Evolutionary conservation across 2,797 vertebrate genomes (phyloP).

Genomic region (Cossypha heuglini): DNA sequence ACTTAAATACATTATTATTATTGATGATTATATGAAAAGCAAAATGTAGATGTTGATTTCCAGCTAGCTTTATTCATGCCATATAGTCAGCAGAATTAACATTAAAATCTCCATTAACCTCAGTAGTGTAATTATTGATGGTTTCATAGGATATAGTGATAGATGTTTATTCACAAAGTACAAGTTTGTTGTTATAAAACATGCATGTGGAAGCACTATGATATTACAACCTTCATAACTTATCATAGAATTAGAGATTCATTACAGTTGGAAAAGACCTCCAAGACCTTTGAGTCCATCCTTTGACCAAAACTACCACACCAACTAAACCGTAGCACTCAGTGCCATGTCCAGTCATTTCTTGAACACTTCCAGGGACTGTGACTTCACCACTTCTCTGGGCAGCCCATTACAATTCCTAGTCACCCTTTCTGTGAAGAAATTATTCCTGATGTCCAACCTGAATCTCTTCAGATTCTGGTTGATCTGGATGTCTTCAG

Average conservation of each 20-base stretch:
- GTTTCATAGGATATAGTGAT: background rate
- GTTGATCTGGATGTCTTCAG: too few species aligned
- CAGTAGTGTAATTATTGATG: background rate
- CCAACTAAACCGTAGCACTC: background rate
- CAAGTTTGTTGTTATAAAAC: background rate
- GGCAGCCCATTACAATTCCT: background rate
- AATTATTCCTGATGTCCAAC: background rate
- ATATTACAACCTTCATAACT: background rate
- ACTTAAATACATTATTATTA: constrained; percentile 61
- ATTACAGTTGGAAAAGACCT: background rate
- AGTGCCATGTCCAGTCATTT: fast-evolving
- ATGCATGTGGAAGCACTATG: background rate
- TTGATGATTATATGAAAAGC: constrained; percentile 34
- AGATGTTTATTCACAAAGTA: background rate
- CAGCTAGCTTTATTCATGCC: background rate
- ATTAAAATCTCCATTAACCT: constrained; percentile 25
- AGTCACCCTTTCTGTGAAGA: background rate
- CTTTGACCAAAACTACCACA: background rate
- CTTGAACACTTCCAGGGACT: background rate
- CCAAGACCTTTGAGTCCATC: background rate
- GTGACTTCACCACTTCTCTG: background rate
- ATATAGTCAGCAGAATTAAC: background rate
- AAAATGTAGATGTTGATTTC: background rate
- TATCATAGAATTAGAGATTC: background rate
- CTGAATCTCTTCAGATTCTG: background rate